phyloP scores from a whole-genome alignment of 2,797 vertebrate species.

The Macropodus opercularis region DNA sequence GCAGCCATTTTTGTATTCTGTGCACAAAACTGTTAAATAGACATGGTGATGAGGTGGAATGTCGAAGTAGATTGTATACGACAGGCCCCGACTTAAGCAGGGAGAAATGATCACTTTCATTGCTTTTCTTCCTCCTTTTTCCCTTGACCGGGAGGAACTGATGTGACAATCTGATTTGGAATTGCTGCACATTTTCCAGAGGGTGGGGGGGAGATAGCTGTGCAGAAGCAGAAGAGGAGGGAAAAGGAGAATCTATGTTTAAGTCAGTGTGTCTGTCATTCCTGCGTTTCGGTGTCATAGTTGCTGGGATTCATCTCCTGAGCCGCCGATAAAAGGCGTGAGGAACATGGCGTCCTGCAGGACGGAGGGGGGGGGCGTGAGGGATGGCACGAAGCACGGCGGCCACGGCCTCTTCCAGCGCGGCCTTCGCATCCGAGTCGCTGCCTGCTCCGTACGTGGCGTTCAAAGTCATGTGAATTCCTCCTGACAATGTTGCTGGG shows the following conservation, averaged over 20 bases:
- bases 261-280: conserved; percentile 63
- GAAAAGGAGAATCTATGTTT: conserved; percentile 44
- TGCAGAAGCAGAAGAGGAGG: conserved; percentile 11
- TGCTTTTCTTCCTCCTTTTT: conserved; percentile 40
- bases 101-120: conserved; percentile 72
- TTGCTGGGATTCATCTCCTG: conserved; percentile 66
- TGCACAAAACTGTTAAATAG: conserved; percentile 74
- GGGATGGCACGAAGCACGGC: conserved; percentile 53
- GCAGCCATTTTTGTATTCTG: conserved; percentile 59
- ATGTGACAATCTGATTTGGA: conserved; percentile 76
- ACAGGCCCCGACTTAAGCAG: conserved; percentile 73
- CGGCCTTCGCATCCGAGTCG: conserved; percentile 30
- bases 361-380: conserved; percentile 60
- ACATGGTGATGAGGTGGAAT: conserved; percentile 78
- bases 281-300: conserved; percentile 60
- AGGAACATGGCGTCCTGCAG: conserved; percentile 53
- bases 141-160: conserved; percentile 66
- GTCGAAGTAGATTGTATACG: conserved; percentile 77
- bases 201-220: neutral
- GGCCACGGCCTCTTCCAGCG: conserved; percentile 47
- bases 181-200: conserved; percentile 64
- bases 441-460: conserved; percentile 25
- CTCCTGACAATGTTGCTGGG: conserved; percentile 33
- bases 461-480: conserved; percentile 49
- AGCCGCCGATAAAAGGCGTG: conserved; percentile 63